Conservation (phyloP, 2,797 vertebrate genomes). For the Trachops cirrhosus region DNA sequence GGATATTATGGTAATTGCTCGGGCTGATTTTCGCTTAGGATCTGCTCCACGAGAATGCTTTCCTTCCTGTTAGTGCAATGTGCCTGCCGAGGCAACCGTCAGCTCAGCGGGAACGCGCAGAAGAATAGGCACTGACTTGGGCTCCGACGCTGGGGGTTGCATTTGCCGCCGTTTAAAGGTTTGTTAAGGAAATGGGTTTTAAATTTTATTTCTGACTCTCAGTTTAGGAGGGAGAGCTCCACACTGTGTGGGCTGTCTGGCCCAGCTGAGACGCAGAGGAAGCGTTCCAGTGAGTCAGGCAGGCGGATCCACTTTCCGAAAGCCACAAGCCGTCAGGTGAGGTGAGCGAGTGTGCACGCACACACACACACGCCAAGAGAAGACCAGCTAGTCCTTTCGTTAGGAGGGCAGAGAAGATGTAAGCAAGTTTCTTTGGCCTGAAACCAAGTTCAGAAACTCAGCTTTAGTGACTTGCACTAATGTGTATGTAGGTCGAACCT, state of each 20-base stretch:
- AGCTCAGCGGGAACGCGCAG: neutral
- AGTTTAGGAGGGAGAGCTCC: neutral
- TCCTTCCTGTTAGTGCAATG: neutral
- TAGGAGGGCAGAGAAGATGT: neutral
- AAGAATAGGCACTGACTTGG: neutral
- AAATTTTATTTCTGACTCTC: neutral
- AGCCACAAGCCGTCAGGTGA: neutral
- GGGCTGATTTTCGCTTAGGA: neutral
- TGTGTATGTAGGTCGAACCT: neutral
- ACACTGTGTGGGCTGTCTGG: neutral
- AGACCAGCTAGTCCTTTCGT: neutral
- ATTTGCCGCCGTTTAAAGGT: neutral
- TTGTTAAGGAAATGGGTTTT: constrained; percentile 19
- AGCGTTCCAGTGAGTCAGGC: neutral
- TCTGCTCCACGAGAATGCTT: neutral
- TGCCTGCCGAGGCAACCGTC: neutral
- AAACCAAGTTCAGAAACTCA: neutral
- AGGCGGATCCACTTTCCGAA: neutral
- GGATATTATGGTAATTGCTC: constrained; percentile 14
- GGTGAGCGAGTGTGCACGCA: neutral
- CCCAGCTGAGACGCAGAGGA: neutral
- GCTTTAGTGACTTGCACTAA: neutral
- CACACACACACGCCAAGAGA: neutral
- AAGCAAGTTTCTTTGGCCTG: neutral
- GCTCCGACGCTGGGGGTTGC: neutral